These are phyloP conservation scores for Stenopsyche tienmushanensis DNA, from an alignment of 1,140 invertebrate species.

Conservation along the genomic window DNA sequence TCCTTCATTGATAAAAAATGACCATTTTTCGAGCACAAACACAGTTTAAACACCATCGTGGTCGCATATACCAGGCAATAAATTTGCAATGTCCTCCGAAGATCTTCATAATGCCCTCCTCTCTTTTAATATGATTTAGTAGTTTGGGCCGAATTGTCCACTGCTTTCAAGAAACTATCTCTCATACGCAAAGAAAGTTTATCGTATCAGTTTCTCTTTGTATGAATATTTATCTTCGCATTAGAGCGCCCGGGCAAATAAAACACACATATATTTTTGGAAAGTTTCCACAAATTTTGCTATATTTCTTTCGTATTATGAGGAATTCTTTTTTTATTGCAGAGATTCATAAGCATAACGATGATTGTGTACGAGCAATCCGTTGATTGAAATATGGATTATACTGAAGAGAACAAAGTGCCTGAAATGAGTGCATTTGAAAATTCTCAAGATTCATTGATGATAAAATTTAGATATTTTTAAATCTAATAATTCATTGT, in stretches of 20 bases:
- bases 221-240: conserved; percentile 41
- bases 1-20: too few relatives aligned
- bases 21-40: too few relatives aligned
- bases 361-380: neutral
- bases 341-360: neutral
- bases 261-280: conserved; percentile 11
- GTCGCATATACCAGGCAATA: conserved; percentile 20
- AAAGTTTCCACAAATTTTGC: conserved; percentile 9
- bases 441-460: too few relatives aligned
- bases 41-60: conserved; percentile 21
- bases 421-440: too few relatives aligned
- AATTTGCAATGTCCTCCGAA: conserved; percentile 27
- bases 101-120: conserved; percentile 38
- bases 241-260: conserved; percentile 22
- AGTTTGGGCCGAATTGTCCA: conserved; percentile 39
- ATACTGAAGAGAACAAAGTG: too few relatives aligned
- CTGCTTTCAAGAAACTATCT: conserved; percentile 40
- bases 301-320: neutral
- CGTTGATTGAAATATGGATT: too few relatives aligned
- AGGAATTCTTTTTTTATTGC: neutral
- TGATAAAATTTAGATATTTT: neutral
- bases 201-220: conserved; percentile 38
- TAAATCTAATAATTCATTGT: too few relatives aligned
- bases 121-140: conserved; percentile 40
- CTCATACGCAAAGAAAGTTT: conserved; percentile 35